Evolutionary conservation across 2,113 vertebrate species (phyloP), one percentile per base, ranked within the genome.

Genomic region (Upupa epops): DNA sequence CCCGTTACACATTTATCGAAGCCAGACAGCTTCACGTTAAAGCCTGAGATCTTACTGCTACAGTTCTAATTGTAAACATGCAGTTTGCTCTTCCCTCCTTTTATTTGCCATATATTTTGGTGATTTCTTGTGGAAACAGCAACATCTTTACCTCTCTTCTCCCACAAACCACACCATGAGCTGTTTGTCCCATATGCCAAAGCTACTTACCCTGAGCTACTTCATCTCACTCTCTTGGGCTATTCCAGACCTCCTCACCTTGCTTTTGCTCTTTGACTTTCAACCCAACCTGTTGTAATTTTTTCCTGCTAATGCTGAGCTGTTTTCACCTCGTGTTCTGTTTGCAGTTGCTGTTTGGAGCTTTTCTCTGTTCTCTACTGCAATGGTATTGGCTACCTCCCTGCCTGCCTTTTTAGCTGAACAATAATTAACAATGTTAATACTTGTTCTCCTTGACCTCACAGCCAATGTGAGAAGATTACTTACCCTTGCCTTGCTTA

Each of bases 131-230:
- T 17, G n/a, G 28, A 69, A 26, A 59, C 90, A 54, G 25, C 8
- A 7, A n/a, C 14, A 7, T 17, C 21, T 64, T 64, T 55, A 14
- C 8, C 24, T 34, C 71, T 75, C 11, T 60, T 6, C 2, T 2
- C 8, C 3, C 3, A 2, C 34, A 13, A 12, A 1, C 58, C 24
- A 11, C 26, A 21, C 1, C 2, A 3, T 14, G 4, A 52, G 4
- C 40, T 51, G 14, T 68, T 82, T 56, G 31, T 51, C n/a, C 55
- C 37, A 60, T 0, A 0, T 25, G 48, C 29, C 11, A 4, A 59
- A 56, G 10, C 29, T 88, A 70, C 61, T 46, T 46, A 63, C 11
- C 25, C 8, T 58, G 8, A 66, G 20, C 13, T 17, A 22, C 48
- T 52, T 55, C 15, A 18, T 70, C 29, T 52, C 51, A 20, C 34